Conservation (phyloP, 2,113 vertebrate genomes). For the Sinocyclocheilus maitianheensis region DNA sequence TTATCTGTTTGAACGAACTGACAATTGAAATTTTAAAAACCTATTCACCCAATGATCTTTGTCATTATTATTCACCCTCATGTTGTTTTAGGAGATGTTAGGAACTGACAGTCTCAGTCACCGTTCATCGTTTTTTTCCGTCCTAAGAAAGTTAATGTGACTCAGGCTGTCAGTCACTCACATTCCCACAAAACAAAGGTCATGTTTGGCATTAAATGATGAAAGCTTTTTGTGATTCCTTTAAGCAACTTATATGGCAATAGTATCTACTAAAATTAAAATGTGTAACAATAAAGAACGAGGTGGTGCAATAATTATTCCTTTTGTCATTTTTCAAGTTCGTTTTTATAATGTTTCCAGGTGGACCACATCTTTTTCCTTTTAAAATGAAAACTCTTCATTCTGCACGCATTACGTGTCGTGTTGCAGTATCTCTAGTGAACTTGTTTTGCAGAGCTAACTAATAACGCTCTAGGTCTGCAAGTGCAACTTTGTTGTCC, state of each 20-base stretch:
- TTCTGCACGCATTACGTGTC: not conserved
- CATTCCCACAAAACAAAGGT: not conserved
- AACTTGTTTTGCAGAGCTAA: not conserved
- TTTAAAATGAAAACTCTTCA: not conserved
- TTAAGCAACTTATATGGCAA: not conserved
- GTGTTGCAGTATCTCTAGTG: not conserved
- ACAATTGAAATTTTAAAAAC: not conserved
- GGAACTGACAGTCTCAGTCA: not conserved
- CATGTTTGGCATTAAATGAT: not conserved
- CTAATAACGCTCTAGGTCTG: not conserved
- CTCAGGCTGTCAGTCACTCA: not conserved
- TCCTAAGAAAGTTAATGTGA: not conserved
- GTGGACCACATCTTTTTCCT: not conserved
- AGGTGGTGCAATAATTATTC: not conserved
- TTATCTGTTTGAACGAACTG: not conserved
- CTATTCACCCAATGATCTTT: not conserved
- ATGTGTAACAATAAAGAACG: not conserved
- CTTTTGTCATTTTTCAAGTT: not conserved
- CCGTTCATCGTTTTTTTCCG: not conserved
- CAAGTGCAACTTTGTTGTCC: not conserved
- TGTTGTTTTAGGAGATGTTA: not conserved
- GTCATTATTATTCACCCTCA: not conserved
- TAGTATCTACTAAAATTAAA: not conserved
- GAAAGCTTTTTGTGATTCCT: not conserved
- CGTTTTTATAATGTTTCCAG: not conserved